A percentile compares a stretch with the other conserved stretches of the same genome.
phyloP scores from a whole-genome alignment of 2,888 invertebrate species.

The Tethea ocularis region DNA sequence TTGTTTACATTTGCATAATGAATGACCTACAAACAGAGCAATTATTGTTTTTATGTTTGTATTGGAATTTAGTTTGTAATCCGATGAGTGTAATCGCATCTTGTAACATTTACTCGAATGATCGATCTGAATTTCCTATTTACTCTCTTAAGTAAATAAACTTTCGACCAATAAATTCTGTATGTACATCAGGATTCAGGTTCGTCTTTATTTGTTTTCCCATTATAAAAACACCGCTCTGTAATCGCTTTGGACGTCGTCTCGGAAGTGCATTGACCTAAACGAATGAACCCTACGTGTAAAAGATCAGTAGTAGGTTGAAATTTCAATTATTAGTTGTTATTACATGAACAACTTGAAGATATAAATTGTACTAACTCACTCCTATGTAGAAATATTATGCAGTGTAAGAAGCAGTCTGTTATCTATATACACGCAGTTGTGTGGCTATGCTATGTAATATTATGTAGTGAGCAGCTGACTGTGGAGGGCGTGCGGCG shows the following conservation, averaged over 20 bases:
- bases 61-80: slow-evolving; percentile 31
- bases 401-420: slow-evolving; percentile 15
- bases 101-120: neutral
- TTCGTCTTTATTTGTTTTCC: slow-evolving; percentile 51
- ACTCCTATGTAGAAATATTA: slow-evolving; percentile 11
- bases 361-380: neutral
- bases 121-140: slow-evolving; percentile 12
- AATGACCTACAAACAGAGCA: slow-evolving; percentile 46
- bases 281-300: slow-evolving; percentile 70
- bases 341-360: neutral
- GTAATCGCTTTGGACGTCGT: slow-evolving; percentile 74
- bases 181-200: slow-evolving; percentile 41
- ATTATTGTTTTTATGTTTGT: slow-evolving; percentile 30
- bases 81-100: slow-evolving; percentile 21
- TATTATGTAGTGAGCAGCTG: slow-evolving; percentile 71
- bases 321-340: slow-evolving; percentile 31
- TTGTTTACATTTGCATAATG: slow-evolving; percentile 62
- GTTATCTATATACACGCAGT: slow-evolving; percentile 24
- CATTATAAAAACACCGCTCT: slow-evolving; percentile 67
- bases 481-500: slow-evolving; percentile 34
- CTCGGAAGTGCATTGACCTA: slow-evolving; percentile 83
- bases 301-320: slow-evolving; percentile 36
- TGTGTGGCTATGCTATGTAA: slow-evolving; percentile 27
- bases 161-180: slow-evolving; percentile 29
- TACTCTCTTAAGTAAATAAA: too few relatives aligned